Base-by-base conservation (phyloP, 2,888 invertebrate genomes). In the Cryptocephalus primarius region DNA sequence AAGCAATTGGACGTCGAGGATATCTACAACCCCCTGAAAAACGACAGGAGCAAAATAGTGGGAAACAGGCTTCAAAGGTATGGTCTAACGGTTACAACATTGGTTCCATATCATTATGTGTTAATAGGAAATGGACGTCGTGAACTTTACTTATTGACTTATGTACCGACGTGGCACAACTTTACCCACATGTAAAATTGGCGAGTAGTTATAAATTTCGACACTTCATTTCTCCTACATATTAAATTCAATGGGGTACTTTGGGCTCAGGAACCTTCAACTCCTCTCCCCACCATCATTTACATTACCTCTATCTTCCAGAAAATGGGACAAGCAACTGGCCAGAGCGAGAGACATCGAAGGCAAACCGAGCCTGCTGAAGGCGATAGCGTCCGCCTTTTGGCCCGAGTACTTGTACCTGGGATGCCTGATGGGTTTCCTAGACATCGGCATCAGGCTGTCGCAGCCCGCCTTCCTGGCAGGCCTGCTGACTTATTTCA, bases 1-100 rank as follows among this genome's bases (percentile, higher is more conserved):
- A 80, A 85, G 57, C 80, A 82, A 43, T 67, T 91, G 40, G 84
- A 82, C 52, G 75, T 81, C 34, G 73, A 77, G 13, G 92, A 92
- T 69, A 72, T 92, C 39, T 83, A 82, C 60, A 79, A 81, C 57
- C 79, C 88, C 0, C 72, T 84, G 42, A 72, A 70, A 32, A 72
- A 72, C 13, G 90, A 88, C 65, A 74, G 77, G 60, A 89, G 90
- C 8, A 74, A 75, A 58, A 39, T 60, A 12, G 72, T 83, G 8
- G 86, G 85, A 8, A 79, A 84, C 60, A 68, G 71, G 60, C 69
- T 88, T 50, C 83, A 85, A 72, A 74, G 69, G 86, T 69, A 6
- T 4, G 22, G 6, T n/a, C n/a, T n/a, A 6, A 22, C 22, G 22
- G 2, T 22, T 22, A 6, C 3, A 22, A 22, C 22, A 6, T 22